These are phyloP conservation scores for Acanthis flammea DNA, from an alignment of 2,797 vertebrate species.

Conservation along the genomic window DNA sequence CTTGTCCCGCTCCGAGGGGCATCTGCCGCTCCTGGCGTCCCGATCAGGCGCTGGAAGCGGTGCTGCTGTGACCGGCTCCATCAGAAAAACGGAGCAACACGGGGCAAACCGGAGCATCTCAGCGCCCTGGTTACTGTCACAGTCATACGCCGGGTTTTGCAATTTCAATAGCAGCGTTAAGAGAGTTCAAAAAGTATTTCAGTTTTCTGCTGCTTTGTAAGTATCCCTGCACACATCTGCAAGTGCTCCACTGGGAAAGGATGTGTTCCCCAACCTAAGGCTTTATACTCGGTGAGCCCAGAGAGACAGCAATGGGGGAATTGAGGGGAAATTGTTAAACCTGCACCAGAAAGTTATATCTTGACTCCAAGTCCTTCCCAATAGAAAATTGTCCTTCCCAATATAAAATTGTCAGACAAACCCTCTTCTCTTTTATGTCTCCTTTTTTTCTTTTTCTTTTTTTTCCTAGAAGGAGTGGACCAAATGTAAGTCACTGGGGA, in stretches of 20 bases:
- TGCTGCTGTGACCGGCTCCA: neutral
- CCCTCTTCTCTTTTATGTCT: neutral
- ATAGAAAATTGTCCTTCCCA: neutral
- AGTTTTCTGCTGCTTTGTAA: neutral
- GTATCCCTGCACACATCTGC: neutral
- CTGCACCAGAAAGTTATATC: neutral
- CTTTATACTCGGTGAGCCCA: fast-evolving
- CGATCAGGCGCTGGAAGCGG: neutral
- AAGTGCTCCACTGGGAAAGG: neutral
- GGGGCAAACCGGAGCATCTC: neutral
- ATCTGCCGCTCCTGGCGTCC: neutral
- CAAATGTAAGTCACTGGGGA: neutral
- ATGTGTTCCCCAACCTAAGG: fast-evolving
- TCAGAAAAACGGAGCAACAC: neutral
- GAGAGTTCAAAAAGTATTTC: neutral
- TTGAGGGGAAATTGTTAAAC: neutral
- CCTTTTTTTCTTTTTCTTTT: neutral
- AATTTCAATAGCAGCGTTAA: fast-evolving
- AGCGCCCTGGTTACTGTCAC: neutral
- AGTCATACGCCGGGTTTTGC: neutral
- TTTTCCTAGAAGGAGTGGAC: neutral
- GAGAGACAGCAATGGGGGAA: fast-evolving
- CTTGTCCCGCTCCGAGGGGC: neutral
- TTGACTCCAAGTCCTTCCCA: neutral
- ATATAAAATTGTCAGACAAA: neutral